phyloP scores from a whole-genome alignment of 2,888 invertebrate genomes.

The Shargacucullia verbasci region DNA sequence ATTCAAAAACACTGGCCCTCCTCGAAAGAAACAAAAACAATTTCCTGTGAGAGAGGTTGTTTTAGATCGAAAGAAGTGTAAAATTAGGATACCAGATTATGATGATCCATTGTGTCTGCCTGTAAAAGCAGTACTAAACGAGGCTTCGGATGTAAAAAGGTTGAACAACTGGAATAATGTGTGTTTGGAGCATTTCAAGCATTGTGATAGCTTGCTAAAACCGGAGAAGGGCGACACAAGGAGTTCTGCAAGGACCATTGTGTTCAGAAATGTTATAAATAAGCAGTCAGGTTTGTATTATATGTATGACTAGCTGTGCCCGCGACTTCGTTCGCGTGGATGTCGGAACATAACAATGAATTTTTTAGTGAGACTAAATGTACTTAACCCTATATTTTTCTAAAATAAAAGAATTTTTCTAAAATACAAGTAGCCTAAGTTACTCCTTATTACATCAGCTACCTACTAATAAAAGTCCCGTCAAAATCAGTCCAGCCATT shows the following conservation, averaged over 20 bases:
- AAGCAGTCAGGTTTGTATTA: slow-evolving; percentile 68
- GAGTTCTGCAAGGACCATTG: slow-evolving; percentile 71
- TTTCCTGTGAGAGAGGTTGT: slow-evolving; percentile 40
- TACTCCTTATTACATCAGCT: too few relatives aligned
- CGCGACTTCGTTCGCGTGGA: too few relatives aligned
- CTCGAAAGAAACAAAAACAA: slow-evolving; percentile 21
- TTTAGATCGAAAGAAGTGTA: slow-evolving; percentile 60
- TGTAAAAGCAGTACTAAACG: slow-evolving; percentile 69
- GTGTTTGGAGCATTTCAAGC: slow-evolving; percentile 76
- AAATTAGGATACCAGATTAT: slow-evolving; percentile 78
- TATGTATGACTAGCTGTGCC: neutral
- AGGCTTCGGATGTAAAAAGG: slow-evolving; percentile 66
- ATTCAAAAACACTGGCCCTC: too few relatives aligned
- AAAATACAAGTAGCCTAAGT: too few relatives aligned
- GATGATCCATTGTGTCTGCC: slow-evolving; percentile 82
- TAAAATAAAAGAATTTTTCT: too few relatives aligned
- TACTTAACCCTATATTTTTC: too few relatives aligned
- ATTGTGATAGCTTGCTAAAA: slow-evolving; percentile 66
- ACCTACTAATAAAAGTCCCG: too few relatives aligned
- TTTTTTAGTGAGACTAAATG: too few relatives aligned
- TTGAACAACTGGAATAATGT: slow-evolving; percentile 79
- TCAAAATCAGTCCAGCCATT: too few relatives aligned
- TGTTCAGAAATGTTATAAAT: slow-evolving; percentile 74
- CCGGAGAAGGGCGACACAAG: slow-evolving; percentile 67
- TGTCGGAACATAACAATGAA: too few relatives aligned